Base-by-base conservation (phyloP, 2,888 invertebrate genomes). In the Tromatobia lineatoria region DNA sequence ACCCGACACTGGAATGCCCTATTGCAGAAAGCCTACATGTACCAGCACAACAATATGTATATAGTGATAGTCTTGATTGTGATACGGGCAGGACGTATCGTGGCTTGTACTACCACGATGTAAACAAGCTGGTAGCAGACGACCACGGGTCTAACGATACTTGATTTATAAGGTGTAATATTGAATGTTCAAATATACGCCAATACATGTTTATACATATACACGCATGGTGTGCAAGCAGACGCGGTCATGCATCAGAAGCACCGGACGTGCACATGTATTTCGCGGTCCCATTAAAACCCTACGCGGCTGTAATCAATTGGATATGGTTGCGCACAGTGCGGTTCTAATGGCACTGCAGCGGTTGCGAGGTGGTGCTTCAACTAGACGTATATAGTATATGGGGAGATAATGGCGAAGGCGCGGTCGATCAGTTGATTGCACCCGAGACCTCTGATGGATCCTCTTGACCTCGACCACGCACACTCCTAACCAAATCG, bases 161-260 rank as follows among this genome's bases (percentile, higher is more conserved):
- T 61, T 77, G 83, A 80, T 83, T 77, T 77, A 83, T 83, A 77
- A 73, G 67, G 66, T 69, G 69, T 61, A 74, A 83, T 83, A 80
- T 73, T 67, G 80, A 77, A 77, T 69, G 67, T 52, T 61, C 59
- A 66, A 59, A 50, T 71, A 75, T 66, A 34, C 47, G 20, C 18
- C 18, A 47, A 38, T 47, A 57, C 47, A 59, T 61, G 18, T 20
- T 23, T 77, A 59, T 69, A 34, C 15, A 23, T 29, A 64, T 50
- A 38, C 42, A 66, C 42, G 20, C 73, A 70, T 70, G 34, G 66
- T 45, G 4, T 73, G 73, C 73, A 80, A 83, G 80, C 77, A 77
- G 29, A 67, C 66, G 59, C 67, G 34, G 29, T 61, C 42, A 57
- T 66, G 74, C 47, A 78, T 52, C 29, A 79, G 70, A 54, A 75